Percentiles rank a stretch among this genome's conserved stretches.
phyloP scores from a whole-genome alignment of 2,113 vertebrate genomes.

The Cricetomys ansorgei region DNA sequence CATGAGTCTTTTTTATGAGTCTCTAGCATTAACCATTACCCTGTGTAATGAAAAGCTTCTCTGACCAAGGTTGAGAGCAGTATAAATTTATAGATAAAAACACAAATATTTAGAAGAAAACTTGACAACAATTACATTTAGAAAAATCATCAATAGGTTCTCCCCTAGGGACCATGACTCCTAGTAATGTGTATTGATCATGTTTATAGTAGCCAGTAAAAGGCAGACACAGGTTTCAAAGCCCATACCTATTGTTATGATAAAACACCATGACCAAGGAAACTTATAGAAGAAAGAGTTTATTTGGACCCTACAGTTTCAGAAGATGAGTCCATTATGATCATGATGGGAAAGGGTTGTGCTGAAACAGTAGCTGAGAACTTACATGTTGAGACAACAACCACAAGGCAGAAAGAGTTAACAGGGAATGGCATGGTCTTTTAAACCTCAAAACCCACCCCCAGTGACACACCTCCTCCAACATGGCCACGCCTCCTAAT shows the following conservation, averaged over 20 bases:
- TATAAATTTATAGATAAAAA: too few species aligned
- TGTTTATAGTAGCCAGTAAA: neutral
- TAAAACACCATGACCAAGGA: neutral
- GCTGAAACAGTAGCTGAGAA: neutral
- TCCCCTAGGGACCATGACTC: neutral
- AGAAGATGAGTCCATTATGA: neutral
- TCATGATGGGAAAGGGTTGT: neutral
- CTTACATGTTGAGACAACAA: neutral
- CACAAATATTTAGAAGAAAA: neutral
- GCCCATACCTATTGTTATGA: neutral
- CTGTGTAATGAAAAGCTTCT: neutral
- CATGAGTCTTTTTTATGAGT: neutral
- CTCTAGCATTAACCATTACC: neutral
- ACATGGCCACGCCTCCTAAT: neutral
- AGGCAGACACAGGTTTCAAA: neutral
- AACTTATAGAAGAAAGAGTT: neutral
- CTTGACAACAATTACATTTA: neutral
- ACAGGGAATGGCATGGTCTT: neutral
- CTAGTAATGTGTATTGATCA: neutral
- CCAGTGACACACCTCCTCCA: neutral
- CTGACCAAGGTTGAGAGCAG: neutral
- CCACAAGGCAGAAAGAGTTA: neutral
- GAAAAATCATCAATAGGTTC: neutral
- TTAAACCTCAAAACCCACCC: neutral
- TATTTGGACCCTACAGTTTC: neutral